Conservation (phyloP, 2,113 vertebrate species). For the Mesembrinibis cayennensis region DNA sequence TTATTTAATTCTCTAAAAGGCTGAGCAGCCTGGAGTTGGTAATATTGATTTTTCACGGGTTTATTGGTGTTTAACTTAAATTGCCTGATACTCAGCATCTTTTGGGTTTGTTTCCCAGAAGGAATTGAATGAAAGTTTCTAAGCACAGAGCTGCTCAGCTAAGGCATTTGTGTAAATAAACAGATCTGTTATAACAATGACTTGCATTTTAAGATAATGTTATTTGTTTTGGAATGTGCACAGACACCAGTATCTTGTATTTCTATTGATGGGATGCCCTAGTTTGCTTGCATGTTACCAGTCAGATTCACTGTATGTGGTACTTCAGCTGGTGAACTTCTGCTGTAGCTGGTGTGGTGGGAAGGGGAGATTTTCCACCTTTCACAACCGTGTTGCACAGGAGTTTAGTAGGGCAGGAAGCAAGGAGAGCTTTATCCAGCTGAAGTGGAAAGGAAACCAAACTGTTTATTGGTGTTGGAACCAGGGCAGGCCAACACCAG, state of each 20-base stretch:
- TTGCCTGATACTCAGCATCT: neutral
- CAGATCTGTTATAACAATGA: neutral
- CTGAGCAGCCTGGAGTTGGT: neutral
- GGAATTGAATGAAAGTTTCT: neutral
- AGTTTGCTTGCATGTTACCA: neutral
- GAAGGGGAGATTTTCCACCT: neutral
- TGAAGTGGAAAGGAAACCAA: neutral
- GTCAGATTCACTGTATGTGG: neutral
- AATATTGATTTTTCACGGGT: neutral
- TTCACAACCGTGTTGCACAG: neutral
- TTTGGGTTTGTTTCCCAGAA: neutral
- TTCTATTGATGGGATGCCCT: neutral
- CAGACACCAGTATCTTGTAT: neutral
- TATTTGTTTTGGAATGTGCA: slow-evolving; percentile 15
- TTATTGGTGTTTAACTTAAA: neutral
- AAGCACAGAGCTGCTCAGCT: neutral
- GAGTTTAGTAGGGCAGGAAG: neutral
- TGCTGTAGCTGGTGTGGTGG: neutral
- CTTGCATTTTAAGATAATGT: neutral
- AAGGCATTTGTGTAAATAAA: slow-evolving; percentile 22
- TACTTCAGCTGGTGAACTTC: neutral
- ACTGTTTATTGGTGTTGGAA: neutral
- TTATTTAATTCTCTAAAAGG: neutral
- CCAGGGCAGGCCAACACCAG: neutral
- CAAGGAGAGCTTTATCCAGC: neutral